Base-by-base conservation (phyloP, 2,888 invertebrate species). In the Peribatodes rhomboidaria region DNA sequence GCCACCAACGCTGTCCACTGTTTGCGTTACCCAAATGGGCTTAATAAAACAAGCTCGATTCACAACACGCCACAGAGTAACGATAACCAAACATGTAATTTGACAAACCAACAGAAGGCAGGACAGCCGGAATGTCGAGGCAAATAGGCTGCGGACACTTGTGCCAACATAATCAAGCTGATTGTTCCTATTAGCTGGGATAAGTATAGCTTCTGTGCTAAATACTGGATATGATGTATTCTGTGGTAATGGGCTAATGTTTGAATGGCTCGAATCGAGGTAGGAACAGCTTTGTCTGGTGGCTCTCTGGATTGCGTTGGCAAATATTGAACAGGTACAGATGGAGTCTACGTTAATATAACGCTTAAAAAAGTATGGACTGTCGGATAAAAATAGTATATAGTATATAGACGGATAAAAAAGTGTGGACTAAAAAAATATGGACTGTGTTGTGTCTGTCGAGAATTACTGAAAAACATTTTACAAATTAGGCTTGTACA, bases 131-230 rank as follows among this genome's bases (percentile, higher is more conserved):
- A 71, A 86, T 85, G 85, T 75, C 75, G 61, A 68, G 55, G 69
- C 77, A 77, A 76, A 78, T 78, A 54, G 33, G 44, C 62, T 52
- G 78, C 65, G 60, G 73, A 55, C 89, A 89, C 88, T 87, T 90
- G 90, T 80, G 78, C 84, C 77, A 82, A 90, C 86, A 89, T 84
- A 85, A 89, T 89, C 88, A 87, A 78, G 76, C 80, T 76, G 76
- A 81, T 82, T 83, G 76, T 70, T 53, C 58, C 10, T 71, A 67
- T 74, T 72, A 71, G 67, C 62, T 46, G 18, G 52, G 3, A 39
- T 8, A 53, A 35, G 7, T 20, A 49, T 61, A 41, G n/a, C 49
- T 55, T 20, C 54, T 49, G 16, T 50, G 7, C 1, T 35, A 16
- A 1, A 14, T n/a, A 8, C 7, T 7, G 9, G n/a, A 35, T 50